Base-by-base conservation (phyloP, 2,797 vertebrate genomes). In the Lutjanus campechanus region DNA sequence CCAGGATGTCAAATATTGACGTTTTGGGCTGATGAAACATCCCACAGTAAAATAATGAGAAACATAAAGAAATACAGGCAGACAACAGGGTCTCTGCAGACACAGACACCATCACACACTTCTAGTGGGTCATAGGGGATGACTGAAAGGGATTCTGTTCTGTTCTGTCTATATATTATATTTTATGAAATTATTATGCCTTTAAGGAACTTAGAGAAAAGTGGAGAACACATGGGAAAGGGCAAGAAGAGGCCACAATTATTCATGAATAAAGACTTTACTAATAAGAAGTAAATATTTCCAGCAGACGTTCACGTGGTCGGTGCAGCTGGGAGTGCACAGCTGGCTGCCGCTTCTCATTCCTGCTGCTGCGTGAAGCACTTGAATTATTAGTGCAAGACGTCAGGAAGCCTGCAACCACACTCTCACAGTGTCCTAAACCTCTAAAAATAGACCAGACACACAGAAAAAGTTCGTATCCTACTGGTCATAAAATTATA, bases 341-440 rank as follows among this genome's bases (percentile, higher is more conserved):
- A 77, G 69, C 75, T 78, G 82, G 80, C 76, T 85, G 84, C 81
- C 73, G 41, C 59, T 50, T 85, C 59, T 73, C 69, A 73, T 90
- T 83, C 49, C 53, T 76, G 68, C 72, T 82, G 78, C 73, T 76
- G 70, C 13, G 19, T 51, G 78, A 78, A 76, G 65, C 80, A 83
- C 74, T 49, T 91, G 70, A 92, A 91, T 92, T 91, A 91, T 93
- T 91, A 89, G 85, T 93, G 87, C 5, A 10, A 73, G 67, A 67
- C 61, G 19, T 84, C 65, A 77, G 74, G 81, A 74, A 58, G 63
- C 13, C 81, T 81, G 71, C 69, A 77, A 63, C 67, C 78, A 70
- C 16, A 29, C 58, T 83, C 80, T 81, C 78, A 73, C 70, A 46
- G 65, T 72, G 65, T 87, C 73, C 67, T 50, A 69, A 63, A 12